A percentile compares a stretch with the other conserved stretches of the same genome.
Evolutionary conservation across 2,797 vertebrate genomes (phyloP).

Genomic region (Epinephelus coioides): DNA sequence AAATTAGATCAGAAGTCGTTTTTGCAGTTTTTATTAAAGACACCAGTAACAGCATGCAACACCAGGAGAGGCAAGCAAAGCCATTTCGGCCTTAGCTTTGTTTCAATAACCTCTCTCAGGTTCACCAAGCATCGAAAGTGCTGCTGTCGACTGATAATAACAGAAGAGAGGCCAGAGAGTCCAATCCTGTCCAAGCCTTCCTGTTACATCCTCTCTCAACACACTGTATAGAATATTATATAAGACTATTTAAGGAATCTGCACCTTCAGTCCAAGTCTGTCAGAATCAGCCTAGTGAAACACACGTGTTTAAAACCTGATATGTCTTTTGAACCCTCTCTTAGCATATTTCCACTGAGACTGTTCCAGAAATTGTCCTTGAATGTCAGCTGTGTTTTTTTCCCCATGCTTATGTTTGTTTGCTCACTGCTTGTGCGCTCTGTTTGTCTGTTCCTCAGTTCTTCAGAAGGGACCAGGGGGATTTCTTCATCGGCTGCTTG

Average conservation of each 20-base stretch:
- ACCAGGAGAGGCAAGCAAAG: not conserved
- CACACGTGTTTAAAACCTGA: not conserved
- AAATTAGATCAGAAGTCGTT: not conserved
- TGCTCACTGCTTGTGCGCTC: conserved; percentile 55
- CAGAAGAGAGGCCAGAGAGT: not conserved
- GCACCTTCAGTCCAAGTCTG: not conserved
- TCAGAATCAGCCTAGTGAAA: not conserved
- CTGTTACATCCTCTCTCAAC: not conserved
- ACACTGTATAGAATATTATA: not conserved
- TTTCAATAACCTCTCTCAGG: conserved; percentile 1
- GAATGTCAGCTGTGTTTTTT: conserved; percentile 63
- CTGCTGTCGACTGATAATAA: conserved; percentile 23
- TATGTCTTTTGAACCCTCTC: not conserved
- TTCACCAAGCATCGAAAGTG: not conserved
- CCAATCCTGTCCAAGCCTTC: not conserved
- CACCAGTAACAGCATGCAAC: not conserved
- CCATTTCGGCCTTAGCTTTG: not conserved
- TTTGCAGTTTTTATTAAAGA: not conserved
- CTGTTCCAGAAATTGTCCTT: conserved; percentile 28
- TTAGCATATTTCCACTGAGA: not conserved
- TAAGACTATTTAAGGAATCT: not conserved
- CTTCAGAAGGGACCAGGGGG: conserved; percentile 92
- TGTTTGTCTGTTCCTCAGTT: conserved; percentile 85
- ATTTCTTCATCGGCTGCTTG: conserved; percentile 97
- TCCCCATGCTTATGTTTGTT: conserved; percentile 50